Base-by-base conservation (phyloP, 2,888 invertebrate genomes). In the Drosophila nigricruria region DNA sequence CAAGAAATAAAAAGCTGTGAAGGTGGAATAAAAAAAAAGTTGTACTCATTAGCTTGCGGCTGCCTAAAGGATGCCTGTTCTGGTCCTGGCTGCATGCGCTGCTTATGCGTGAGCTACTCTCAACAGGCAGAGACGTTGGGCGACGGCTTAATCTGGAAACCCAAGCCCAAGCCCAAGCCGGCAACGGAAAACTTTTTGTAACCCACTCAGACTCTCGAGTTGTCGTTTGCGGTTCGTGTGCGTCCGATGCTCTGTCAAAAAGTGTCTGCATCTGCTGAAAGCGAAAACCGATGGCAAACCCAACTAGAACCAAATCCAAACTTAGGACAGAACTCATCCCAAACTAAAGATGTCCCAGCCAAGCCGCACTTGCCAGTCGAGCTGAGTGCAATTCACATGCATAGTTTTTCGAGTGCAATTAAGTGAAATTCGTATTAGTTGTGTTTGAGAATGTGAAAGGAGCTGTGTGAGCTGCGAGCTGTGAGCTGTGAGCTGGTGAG, bases 391-490 rank as follows among this genome's bases (percentile, higher is more conserved):
- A 84, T 87, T 82, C 82, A 74, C 80, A 83, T 88, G 82, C 83
- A 82, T 74, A 79, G 88, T 74, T 82, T 82, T 78, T 86, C 73
- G 70, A 88, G 83, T 77, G 82, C 86, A 88, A 88, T 86, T 86
- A 86, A 86, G 88, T 77, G 80, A 80, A 82, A 88, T 73, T 86
- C 82, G 80, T 83, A 80, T 86, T 86, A 82, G 82, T 88, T 83
- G 70, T 76, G 49, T 42, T 32, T 52, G 43, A n/a, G 70, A 14
- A 18, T 34, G 23, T 43, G 43, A 16, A 43, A 56, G 59, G 45
- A 50, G n/a, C n/a, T n/a, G n/a, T 58, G 45, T 56, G 42, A 25
- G 54, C 16, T 27, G 52, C 42, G 64, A 52, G 65, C n/a, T n/a
- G n/a, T n/a, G n/a, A n/a, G n/a, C n/a, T n/a, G n/a, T n/a, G n/a